Evolutionary conservation across 2,797 vertebrate species (phyloP).

Genomic region (Trichosurus vulpecula): DNA sequence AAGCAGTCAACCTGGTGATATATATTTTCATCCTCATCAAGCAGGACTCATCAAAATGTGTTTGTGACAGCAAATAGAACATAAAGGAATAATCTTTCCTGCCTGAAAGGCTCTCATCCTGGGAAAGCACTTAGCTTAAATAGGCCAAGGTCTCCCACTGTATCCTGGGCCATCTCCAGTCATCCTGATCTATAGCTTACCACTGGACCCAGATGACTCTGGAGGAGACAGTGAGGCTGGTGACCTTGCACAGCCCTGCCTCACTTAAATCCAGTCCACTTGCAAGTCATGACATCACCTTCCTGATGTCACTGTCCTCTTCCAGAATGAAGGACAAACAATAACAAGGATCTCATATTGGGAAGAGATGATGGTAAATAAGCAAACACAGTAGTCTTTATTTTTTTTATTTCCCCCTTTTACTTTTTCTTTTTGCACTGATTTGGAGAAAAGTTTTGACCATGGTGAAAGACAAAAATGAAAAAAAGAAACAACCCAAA

Average conservation of each 20-base stretch:
- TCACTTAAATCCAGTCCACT: no score
- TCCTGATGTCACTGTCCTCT: not conserved
- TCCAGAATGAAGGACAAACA: no score
- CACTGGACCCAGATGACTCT: not conserved
- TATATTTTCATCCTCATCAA: not conserved
- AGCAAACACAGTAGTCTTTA: constrained; percentile 11
- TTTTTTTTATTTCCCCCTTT: not conserved
- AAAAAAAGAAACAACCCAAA: not conserved
- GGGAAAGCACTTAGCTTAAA: not conserved
- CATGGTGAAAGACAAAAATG: not conserved
- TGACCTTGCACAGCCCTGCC: not conserved
- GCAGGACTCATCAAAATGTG: not conserved
- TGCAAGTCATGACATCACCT: not conserved
- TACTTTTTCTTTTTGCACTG: not conserved
- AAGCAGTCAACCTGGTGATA: not conserved
- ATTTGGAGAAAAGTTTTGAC: not conserved
- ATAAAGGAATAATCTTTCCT: not conserved
- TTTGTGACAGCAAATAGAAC: not conserved
- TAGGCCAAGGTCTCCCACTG: not conserved
- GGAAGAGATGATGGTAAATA: not conserved
- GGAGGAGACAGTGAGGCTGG: not conserved
- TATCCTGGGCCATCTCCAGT: no score
- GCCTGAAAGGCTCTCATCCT: not conserved
- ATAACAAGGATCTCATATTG: not conserved
- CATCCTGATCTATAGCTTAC: not conserved